Percentiles rank a stretch among this genome's conserved stretches.
These are phyloP conservation scores for Pheosia tremula DNA, from an alignment of 2,888 invertebrate species.

Conservation along the genomic window DNA sequence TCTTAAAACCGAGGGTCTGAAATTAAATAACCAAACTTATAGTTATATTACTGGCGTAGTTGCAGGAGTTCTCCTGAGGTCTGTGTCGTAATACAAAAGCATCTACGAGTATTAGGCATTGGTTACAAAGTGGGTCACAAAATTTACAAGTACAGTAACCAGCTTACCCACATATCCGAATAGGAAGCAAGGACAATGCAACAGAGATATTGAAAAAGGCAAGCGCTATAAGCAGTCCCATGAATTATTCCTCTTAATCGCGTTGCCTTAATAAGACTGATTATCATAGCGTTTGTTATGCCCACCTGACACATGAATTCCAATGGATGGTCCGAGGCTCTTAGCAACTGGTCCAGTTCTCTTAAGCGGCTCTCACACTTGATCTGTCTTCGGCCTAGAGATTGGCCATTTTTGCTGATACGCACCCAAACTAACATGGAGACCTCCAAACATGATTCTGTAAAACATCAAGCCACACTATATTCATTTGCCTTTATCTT, in stretches of 20 bases:
- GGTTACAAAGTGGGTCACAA: slow-evolving; percentile 9
- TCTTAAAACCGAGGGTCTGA: slow-evolving; percentile 91
- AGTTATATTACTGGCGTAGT: too few species aligned
- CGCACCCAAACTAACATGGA: slow-evolving; percentile 93
- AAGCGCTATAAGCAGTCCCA: neutral
- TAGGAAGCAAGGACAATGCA: neutral
- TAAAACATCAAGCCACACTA: slow-evolving; percentile 20
- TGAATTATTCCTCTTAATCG: slow-evolving; percentile 5
- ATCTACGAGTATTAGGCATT: neutral
- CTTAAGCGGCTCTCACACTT: slow-evolving; percentile 94
- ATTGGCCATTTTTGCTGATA: slow-evolving; percentile 91
- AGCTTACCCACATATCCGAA: neutral
- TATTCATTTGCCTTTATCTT: neutral
- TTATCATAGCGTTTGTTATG: slow-evolving; percentile 7
- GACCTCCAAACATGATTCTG: slow-evolving; percentile 91
- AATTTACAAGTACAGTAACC: slow-evolving; percentile 3
- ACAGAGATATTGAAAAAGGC: slow-evolving; percentile 1
- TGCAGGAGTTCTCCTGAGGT: neutral
- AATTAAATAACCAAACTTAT: slow-evolving; percentile 19
- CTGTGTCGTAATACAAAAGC: neutral
- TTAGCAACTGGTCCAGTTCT: slow-evolving; percentile 92
- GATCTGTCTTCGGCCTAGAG: slow-evolving; percentile 92
- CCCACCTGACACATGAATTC: slow-evolving; percentile 95
- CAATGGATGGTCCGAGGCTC: slow-evolving; percentile 91
- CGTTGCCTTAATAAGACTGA: neutral